Base-by-base conservation (phyloP, 1,140 invertebrate species). In the Calephelis nemesis region DNA sequence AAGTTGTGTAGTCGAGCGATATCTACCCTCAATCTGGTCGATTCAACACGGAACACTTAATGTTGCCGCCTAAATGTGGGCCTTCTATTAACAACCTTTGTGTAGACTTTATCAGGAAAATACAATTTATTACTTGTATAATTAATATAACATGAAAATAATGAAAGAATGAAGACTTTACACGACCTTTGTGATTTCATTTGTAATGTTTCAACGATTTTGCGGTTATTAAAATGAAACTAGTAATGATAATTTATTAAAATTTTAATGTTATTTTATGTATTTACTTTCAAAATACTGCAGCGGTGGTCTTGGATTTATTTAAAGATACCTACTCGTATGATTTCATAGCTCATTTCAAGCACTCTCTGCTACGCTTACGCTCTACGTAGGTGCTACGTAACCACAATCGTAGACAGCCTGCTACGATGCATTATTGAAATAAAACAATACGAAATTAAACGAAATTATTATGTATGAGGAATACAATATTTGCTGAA, bases 21-120 rank as follows among this genome's bases (percentile, higher is more conserved):
- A 88, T 88, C 86, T 81, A 77, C 86, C 84, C 83, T 82, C 76
- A 77, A 88, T 88, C 84, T 82, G 40, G 62, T 62, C 69, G 73
- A 76, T 78, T 78, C 77, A 79, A 81, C 86, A 83, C 82, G 81
- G 71, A 77, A 83, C 78, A 79, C 81, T 84, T 84, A 87, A 87
- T 85, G 82, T 70, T 74, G 68, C 62, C 62, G 68, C 76, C 75
- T 74, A 77, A 81, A 76, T 76, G 71, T 75, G 74, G 73, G 74
- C 73, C 72, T 73, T 67, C 74, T 78, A 83, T 84, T 83, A 83
- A 78, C 73, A 65, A 69, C 72, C 69, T 73, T 76, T 75, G 70
- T 78, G 63, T 65, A 71, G 68, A 75, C 72, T 79, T 79, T 79
- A 78, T 82, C 77, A 75, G 64, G 64, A 74, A 73, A 76, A 75